These are phyloP conservation scores for Cnemophilus loriae DNA, from an alignment of 2,113 vertebrate species.

Conservation along the genomic window DNA sequence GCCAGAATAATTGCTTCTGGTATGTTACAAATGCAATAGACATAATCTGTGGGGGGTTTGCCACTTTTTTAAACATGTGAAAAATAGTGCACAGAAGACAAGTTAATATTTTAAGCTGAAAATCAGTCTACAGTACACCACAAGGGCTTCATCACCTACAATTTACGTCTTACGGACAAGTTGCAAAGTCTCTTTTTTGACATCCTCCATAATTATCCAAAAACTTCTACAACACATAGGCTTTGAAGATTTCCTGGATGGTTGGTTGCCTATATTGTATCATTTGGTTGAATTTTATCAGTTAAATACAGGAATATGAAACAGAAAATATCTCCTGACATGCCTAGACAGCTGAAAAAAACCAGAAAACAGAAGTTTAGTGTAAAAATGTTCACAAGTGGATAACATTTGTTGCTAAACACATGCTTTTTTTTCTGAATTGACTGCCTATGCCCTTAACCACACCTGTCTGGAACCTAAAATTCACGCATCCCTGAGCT, in stretches of 20 bases:
- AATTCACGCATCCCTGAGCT: neutral
- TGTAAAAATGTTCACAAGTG: neutral
- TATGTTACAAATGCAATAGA: neutral
- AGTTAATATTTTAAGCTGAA: neutral
- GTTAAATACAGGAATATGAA: neutral
- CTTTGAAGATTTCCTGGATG: neutral
- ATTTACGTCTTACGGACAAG: neutral
- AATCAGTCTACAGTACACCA: neutral
- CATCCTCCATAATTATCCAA: neutral
- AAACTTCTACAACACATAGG: neutral
- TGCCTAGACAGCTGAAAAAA: neutral
- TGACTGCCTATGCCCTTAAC: neutral
- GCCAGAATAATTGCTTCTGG: neutral
- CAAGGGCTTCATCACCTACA: neutral
- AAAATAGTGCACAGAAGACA: neutral
- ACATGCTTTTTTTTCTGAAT: neutral
- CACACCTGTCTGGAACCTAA: neutral
- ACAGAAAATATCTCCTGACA: neutral
- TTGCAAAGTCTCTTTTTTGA: neutral
- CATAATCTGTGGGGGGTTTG: neutral
- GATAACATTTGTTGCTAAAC: neutral
- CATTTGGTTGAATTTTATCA: neutral
- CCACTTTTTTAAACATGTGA: neutral
- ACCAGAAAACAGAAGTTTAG: neutral
- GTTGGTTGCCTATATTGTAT: neutral